Conservation (phyloP, 1,140 invertebrate genomes). For the Cotesia glomerata region DNA sequence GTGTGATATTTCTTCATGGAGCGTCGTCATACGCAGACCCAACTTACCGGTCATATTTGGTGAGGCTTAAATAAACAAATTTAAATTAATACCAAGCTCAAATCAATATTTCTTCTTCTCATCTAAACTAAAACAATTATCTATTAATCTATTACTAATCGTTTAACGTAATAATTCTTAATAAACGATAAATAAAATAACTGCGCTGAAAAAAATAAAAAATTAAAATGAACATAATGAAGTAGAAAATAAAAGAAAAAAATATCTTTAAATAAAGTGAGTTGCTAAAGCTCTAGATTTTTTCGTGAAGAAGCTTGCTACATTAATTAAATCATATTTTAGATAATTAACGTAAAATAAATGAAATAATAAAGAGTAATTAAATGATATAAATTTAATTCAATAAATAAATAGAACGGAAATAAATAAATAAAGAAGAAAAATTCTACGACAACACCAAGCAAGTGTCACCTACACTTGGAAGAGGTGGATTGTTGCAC, state of each 20-base stretch:
- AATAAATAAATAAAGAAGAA: constrained; percentile 19
- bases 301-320: background rate
- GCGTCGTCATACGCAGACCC: constrained; percentile 86
- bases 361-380: constrained; percentile 16
- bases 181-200: constrained; percentile 34
- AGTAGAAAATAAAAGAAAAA: constrained; percentile 13
- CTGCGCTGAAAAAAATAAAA: constrained; percentile 41
- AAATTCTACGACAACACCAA: constrained; percentile 20
- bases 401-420: background rate
- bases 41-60: constrained; percentile 82
- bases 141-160: background rate
- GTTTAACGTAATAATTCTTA: background rate
- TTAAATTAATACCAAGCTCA: constrained; percentile 2
- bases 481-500: constrained; percentile 78
- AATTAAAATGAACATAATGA: constrained; percentile 22
- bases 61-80: constrained; percentile 68
- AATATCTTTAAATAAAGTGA: background rate
- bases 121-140: constrained; percentile 1
- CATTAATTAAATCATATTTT: background rate
- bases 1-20: constrained; percentile 79
- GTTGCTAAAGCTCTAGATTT: background rate
- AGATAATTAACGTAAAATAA: background rate
- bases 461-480: constrained; percentile 63
- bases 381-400: constrained; percentile 14
- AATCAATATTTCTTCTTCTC: background rate